phyloP scores from a whole-genome alignment of 2,797 vertebrate species.

The Scolopax rusticola region DNA sequence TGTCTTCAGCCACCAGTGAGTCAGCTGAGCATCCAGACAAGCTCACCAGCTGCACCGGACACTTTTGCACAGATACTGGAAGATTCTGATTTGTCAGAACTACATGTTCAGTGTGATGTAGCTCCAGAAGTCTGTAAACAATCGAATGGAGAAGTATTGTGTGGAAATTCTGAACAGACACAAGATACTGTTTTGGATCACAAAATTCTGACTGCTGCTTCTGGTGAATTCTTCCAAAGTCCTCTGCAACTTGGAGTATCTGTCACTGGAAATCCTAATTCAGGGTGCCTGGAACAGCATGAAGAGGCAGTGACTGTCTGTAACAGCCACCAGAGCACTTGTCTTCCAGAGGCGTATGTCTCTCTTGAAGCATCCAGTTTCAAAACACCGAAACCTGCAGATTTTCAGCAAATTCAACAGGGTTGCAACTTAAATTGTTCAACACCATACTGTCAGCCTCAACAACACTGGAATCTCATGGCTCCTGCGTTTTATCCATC shows the following conservation, averaged over 20 bases:
- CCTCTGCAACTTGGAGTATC: conserved; percentile 1
- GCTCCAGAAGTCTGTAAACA: conserved; percentile 4
- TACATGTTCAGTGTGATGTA: background rate
- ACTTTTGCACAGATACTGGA: background rate
- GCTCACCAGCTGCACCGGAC: background rate
- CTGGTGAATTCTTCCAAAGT: conserved; percentile 4
- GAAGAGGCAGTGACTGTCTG: background rate
- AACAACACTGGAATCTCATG: conserved; percentile 84
- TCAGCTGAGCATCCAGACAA: conserved; percentile 30
- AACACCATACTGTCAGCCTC: conserved; percentile 15
- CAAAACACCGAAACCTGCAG: conserved; percentile 40
- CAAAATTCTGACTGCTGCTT: background rate
- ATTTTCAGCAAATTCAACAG: conserved; percentile 37
- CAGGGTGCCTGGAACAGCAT: background rate
- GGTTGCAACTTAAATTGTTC: conserved; percentile 48
- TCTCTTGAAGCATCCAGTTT: conserved; percentile 56
- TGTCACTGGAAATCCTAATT: conserved; percentile 21
- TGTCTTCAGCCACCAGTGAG: conserved; percentile 9
- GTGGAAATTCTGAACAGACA: conserved; percentile 26
- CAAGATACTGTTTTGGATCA: conserved; percentile 39
- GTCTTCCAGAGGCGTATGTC: background rate
- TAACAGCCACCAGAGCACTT: conserved; percentile 15
- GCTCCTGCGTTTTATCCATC: conserved; percentile 84
- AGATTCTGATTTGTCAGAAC: background rate
- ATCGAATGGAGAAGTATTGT: background rate